Percentiles rank a stretch among this genome's conserved stretches.
Evolutionary conservation across 1,140 invertebrate genomes (phyloP).

Genomic region (Formica exsecta): DNA sequence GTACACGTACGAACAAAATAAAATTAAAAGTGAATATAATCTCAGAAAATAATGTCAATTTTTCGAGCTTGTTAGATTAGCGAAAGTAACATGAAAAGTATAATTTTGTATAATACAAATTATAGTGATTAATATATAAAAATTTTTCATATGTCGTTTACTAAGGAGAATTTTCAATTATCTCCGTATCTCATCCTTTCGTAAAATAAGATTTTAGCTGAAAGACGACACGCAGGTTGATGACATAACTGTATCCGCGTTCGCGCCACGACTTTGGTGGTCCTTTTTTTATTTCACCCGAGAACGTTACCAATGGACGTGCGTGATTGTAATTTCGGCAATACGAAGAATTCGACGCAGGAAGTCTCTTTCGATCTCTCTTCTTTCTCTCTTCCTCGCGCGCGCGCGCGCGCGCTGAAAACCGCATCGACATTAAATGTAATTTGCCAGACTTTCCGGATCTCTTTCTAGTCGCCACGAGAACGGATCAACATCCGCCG

Average conservation of each 20-base stretch:
- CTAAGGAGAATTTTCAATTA: conserved; percentile 42
- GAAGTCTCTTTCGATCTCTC: conserved; percentile 21
- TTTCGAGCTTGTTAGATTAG: background rate
- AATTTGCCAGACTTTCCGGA: conserved; percentile 44
- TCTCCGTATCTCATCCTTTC: background rate
- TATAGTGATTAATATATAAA: background rate
- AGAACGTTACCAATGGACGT: conserved; percentile 22
- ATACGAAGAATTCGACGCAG: conserved; percentile 15
- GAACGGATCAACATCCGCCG: background rate
- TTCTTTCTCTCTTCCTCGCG: background rate
- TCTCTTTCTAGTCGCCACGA: background rate
- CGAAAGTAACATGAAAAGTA: background rate
- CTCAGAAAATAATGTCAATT: background rate
- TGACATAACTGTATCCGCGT: conserved; percentile 61
- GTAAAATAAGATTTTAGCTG: conserved; percentile 18
- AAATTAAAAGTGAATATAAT: background rate
- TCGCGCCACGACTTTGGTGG: background rate
- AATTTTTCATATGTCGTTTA: background rate
- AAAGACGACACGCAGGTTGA: conserved; percentile 14
- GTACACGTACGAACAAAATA: background rate
- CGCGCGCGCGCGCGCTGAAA: background rate
- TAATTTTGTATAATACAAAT: background rate
- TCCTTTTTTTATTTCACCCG: conserved; percentile 5
- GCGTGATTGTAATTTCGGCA: conserved; percentile 64
- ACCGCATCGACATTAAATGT: conserved; percentile 48